Evolutionary conservation across 2,797 vertebrate species (phyloP), one percentile per base, ranked within the genome.

Genomic region (Prionace glauca): DNA sequence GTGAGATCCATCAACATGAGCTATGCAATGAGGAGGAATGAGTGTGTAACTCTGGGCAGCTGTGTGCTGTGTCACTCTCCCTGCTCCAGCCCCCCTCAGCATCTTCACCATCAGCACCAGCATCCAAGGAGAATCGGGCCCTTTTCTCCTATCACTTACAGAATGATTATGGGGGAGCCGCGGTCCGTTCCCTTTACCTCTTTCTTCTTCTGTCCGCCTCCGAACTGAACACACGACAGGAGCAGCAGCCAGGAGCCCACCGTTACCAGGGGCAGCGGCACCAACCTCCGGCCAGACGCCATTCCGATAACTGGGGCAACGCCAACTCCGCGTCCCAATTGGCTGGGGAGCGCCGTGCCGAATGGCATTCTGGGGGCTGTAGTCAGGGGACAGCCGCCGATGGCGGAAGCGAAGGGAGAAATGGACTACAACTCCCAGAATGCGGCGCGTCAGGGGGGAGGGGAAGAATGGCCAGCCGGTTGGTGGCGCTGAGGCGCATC

Each of bases 121-220:
- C 65, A 92, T 24, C 62, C 90, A 36, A 24, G 90, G 62, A 67
- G 62, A 92, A 36, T 41, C 90, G 65, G 87, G 65, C 90, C 90
- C 90, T 69, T 69, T 69, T 41, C 65, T 92, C 90, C 62, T 11
- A 84, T 24, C 81, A 45, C 20, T 36, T 22, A 16, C 32, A 41
- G 62, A 92, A 41, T 41, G 18, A 69, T 69, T 67, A 90, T 29
- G 32, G 50, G 0, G 60, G n/a, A 11, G 32, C 32, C 88, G 29
- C 50, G 50, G 60, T 20, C 62, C 65, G 32, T 5, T 24, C 20
- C 12, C 62, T 0, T 96, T 98, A 98, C 98, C 98, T 98, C 98
- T 95, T 98, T 98, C 95, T 98, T 98, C 97, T 98, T 98, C 94
- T 98, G 98, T 72, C 98, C 97, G 96, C 97, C 98, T 67, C 98